Evolutionary conservation across 2,888 invertebrate species (phyloP), one percentile per base, ranked within the genome.

Genomic region (Portevinia maculata): DNA sequence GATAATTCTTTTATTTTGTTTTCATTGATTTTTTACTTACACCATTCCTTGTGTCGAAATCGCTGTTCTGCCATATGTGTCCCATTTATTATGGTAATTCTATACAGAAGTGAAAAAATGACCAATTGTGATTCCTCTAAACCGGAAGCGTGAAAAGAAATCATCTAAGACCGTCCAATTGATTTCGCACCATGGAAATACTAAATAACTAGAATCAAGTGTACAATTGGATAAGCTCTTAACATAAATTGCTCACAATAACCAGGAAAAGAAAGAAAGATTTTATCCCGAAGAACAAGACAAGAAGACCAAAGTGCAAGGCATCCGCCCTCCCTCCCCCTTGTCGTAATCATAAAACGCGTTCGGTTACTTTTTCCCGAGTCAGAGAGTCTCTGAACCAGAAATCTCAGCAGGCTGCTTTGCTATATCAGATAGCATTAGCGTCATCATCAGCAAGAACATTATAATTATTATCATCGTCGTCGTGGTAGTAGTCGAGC

Each of bases 381-480:
- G 0, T 3, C 9, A 9, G 1, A 34, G 34, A 57, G 52, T 24
- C 44, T 50, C 75, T 79, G 79, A 69, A 79, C 60, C 75, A 69
- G 79, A 71, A 75, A 55, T 57, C 41, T 30, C 67, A 71, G 62
- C 76, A 55, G 76, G 55, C 71, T 78, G 55, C 71, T 78, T 65
- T 65, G 48, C 39, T 64, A 57, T 50, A 75, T 79, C 79, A 75
- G 69, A 79, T 75, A 75, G 79, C 75, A 81, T 81, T 81, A 76
- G 65, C 81, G 60, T 83, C 81, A 65, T 83, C 81, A 71, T 59
- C 76, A 50, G 28, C 53, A 81, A 59, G 65, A 81, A 65, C 65
- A 65, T 76, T 62, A 76, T 81, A 76, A 81, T 81, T 69, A 76
- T 69, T 62, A 81, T 52, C 79, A 64, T 78, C 71, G 44, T 59